Evolutionary conservation across 1,140 invertebrate species (phyloP), one percentile per base, ranked within the genome.

Genomic region (Brachionus manjavacas): DNA sequence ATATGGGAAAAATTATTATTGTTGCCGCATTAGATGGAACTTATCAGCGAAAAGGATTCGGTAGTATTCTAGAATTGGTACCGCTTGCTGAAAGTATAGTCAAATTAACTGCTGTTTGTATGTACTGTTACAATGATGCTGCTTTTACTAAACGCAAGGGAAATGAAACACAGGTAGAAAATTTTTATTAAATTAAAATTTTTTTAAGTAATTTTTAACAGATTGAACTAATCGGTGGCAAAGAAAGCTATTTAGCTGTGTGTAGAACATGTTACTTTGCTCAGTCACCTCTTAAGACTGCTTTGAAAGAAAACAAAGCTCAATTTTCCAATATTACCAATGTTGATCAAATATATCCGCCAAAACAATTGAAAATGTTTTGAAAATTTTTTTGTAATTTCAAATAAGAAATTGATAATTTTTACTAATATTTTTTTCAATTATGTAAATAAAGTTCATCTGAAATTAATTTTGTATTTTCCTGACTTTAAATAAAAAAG

Each of bases 21-120:
- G 91, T 93, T 8, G 92, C 92, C 23, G 92, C 92, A 23, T 86
- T 93, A 55, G 92, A 93, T 89, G 92, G 91, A 7, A 92, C 92
- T 16, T 93, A 90, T 86, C 91, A 92, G 86, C 89, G 92, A 87
- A 87, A 91, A 88, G 90, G 91, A 8, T 93, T 93, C 88, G 90
- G 90, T n/a, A 88, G 91, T 84, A 92, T 92, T 35, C 86, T 93
- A 4, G 88, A 90, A 39, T 87, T 93, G n/a, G 90, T 93, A n/a
- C 92, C 92, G 23, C 85, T 92, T n/a, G 91, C 92, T n/a, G 92
- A 93, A 87, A 91, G 89, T 87, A 91, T 93, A 23, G 89, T 91
- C 9, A 93, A 93, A 86, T 86, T 93, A 14, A 91, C 87, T 25
- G 92, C 92, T 80, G 92, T 93, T 8, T 93, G 92, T 86, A 92